phyloP scores from a whole-genome alignment of 2,113 vertebrate genomes.

The Hystrix brachyura region DNA sequence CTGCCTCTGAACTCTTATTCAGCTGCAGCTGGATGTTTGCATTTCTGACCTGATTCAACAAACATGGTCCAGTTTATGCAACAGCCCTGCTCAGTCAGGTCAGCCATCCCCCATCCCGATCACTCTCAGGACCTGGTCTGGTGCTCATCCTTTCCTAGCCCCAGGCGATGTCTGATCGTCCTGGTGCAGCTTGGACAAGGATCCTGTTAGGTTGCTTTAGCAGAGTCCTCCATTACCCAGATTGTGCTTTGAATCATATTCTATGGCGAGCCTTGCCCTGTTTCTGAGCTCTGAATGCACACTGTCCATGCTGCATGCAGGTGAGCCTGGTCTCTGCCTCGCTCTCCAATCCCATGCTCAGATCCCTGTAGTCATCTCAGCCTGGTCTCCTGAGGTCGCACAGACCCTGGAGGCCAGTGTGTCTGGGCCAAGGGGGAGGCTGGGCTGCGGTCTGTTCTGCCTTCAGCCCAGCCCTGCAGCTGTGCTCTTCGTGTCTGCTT shows the following conservation, averaged over 20 bases:
- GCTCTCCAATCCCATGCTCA: background rate
- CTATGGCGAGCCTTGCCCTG: accelerated
- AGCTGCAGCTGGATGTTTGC: background rate
- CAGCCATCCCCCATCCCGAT: background rate
- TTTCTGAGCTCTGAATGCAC: background rate
- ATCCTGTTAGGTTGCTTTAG: no score
- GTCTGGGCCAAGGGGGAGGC: background rate
- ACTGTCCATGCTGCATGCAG: background rate
- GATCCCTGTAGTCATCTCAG: background rate
- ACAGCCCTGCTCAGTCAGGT: background rate
- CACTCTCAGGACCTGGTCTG: background rate
- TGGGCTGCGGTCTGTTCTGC: no score
- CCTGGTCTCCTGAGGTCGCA: background rate
- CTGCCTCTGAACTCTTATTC: background rate
- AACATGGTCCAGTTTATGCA: background rate
- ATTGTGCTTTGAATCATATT: background rate
- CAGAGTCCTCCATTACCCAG: background rate
- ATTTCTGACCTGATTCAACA: background rate
- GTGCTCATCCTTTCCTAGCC: background rate
- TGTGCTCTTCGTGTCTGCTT: background rate
- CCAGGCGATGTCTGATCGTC: background rate
- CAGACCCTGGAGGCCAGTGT: background rate
- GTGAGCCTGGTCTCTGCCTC: background rate
- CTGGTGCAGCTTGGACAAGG: background rate
- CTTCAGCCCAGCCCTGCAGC: background rate